Evolutionary conservation across 2,113 vertebrate species (phyloP).

Genomic region (Scytalopus superciliaris): DNA sequence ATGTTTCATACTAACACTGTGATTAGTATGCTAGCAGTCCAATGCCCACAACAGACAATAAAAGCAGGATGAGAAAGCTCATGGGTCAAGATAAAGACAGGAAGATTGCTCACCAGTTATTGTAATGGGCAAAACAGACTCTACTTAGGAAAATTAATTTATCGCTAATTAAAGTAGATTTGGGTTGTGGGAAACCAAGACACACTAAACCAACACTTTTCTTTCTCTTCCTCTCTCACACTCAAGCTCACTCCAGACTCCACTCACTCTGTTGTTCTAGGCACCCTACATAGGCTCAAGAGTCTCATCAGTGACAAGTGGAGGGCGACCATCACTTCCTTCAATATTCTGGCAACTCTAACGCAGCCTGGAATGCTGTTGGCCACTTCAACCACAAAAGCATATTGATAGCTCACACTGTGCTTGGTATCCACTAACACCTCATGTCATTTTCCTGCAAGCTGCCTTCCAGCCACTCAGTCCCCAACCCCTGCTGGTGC

Average conservation of each 20-base stretch:
- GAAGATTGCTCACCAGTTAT: neutral
- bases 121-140: neutral
- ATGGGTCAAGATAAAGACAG: neutral
- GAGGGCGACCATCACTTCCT: neutral
- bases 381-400: neutral
- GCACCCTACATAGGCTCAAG: neutral
- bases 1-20: neutral
- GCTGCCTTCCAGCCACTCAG: neutral
- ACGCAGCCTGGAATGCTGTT: neutral
- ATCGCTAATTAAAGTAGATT: neutral
- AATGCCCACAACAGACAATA: neutral
- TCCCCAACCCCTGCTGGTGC: neutral
- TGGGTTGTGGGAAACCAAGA: neutral
- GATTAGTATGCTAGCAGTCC: neutral
- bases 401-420: rapidly evolving
- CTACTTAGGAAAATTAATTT: neutral
- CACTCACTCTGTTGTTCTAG: neutral
- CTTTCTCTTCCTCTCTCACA: neutral
- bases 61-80: neutral
- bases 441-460: neutral
- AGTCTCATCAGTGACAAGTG: neutral
- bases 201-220: neutral
- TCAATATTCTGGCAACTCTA: neutral
- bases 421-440: neutral
- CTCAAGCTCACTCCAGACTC: neutral